Base-by-base conservation (phyloP, 2,797 vertebrate genomes). In the Tinamus major region DNA sequence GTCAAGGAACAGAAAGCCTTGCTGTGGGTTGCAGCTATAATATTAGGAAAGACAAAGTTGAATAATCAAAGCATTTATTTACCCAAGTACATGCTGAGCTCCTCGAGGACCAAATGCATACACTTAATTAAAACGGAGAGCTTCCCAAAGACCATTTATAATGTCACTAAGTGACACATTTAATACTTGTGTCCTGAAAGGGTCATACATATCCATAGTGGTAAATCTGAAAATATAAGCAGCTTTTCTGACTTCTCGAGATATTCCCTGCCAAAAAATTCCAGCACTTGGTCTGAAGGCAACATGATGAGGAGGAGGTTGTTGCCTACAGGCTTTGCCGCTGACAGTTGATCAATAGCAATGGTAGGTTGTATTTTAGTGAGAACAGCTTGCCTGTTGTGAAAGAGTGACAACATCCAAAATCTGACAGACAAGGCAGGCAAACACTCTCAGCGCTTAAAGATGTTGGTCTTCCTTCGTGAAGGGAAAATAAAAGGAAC, bases 1-100 rank as follows among this genome's bases (percentile, higher is more conserved):
- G 59, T 59, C 74, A 78, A 75, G n/a, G 68, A 72, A 81, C 89
- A 87, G 7, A 82, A 93, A 92, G 55, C 27, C 79, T 94, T 84
- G 69, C 84, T 87, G 86, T 88, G 86, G 78, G 68, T 58, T 92
- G 86, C 55, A 86, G 48, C 51, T 74, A 48, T 68, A 79, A 89
- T 85, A 90, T 81, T 79, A 76, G 79, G 77, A 90, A 79, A 86
- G 78, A 69, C 3, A 11, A 86, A 92, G 58, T 5, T 75, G 81
- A 95, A 77, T 94, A 88, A 91, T 92, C 71, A 72, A 90, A 94
- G 92, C 44, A 85, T 94, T 89, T 89, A 90, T 93, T 92, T 80
- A 94, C 49, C 17, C 56, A 71, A 77, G 78, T 64, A 85, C 44
- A 67, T 37, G 18, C 37, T 63, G 78, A 92, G 44, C 42, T 90